A percentile compares a stretch with the other conserved stretches of the same genome.
Evolutionary conservation across 2,888 invertebrate genomes (phyloP).

Genomic region (Clepsis dumicolana): DNA sequence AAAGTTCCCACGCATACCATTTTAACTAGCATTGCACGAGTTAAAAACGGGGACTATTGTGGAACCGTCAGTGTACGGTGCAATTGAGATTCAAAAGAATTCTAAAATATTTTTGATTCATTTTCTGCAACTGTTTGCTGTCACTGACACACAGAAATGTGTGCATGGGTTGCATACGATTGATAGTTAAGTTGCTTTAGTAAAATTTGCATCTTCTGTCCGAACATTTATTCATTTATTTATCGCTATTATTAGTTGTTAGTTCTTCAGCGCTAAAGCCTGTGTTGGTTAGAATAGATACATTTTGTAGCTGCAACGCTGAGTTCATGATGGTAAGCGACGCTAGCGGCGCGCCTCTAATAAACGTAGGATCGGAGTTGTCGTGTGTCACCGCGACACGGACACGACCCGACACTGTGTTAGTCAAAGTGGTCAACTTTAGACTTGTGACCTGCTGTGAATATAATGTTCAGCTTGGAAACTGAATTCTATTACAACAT

Average conservation of each 20-base stretch:
- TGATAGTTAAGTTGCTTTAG: not conserved
- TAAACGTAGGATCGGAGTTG: not conserved
- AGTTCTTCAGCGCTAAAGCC: not conserved
- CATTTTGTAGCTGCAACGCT: slow-evolving; percentile 17
- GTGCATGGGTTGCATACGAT: no score
- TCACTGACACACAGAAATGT: not conserved
- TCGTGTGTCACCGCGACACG: not conserved
- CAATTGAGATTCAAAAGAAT: no score
- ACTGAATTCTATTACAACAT: no score
- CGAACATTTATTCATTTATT: not conserved
- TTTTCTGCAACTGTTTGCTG: not conserved
- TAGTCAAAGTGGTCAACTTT: not conserved
- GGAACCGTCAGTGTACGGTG: no score
- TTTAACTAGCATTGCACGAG: no score
- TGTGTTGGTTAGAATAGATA: not conserved
- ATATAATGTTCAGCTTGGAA: no score
- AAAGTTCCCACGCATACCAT: no score
- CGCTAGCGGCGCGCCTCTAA: slow-evolving; percentile 12
- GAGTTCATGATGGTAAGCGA: slow-evolving; percentile 9
- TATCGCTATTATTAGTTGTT: not conserved
- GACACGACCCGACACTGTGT: not conserved
- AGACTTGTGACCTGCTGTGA: not conserved
- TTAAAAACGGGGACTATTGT: no score
- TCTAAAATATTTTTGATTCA: no score
- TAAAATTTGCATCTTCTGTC: not conserved